Base-by-base conservation (phyloP, 2,888 invertebrate species). In the Ischnura elegans region DNA sequence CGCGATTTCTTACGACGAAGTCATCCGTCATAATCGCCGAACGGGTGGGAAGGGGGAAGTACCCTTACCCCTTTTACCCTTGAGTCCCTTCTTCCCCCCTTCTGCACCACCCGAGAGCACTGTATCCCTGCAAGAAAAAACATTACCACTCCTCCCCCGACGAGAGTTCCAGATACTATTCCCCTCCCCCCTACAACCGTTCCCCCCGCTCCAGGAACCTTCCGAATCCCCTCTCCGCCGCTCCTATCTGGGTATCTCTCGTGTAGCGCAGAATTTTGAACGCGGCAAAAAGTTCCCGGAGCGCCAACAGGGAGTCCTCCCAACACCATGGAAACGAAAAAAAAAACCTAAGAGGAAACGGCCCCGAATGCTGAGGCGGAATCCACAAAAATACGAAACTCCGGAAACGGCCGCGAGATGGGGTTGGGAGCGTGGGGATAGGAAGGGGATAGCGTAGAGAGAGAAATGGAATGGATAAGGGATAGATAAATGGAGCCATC, bases 331-430 rank as follows among this genome's bases (percentile, higher is more conserved):
- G n/a, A n/a, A 86, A 86, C 13, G 47, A 47, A 13, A 47, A 13
- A 51, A 86, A 86, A 86, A 86, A n/a, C n/a, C n/a, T n/a, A 86
- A 86, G 86, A 86, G 86, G 86, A 86, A 86, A 86, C 46, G 86
- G 86, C 8, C 47, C 86, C 86, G 86, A 86, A 13, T 19, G 86
- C 86, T n/a, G 86, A 46, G 46, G 45, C 86, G 86, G 86, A 86
- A 86, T 86, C 86, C 95, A 95, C 96, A 96, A 96, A 96, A 96
- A 96, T 96, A 96, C 96, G 96, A 96, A 96, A 96, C 96, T 96
- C 95, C 95, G 95, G 94, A 94, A 94, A 87, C 94, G 93, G 94
- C 87, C 93, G 94, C 94, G 94, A 93, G 90, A 94, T 93, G 94
- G 94, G 94, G 87, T 90, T 87, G 94, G 93, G 93, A 51, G 94